Conservation (phyloP, 2,888 invertebrate species). For the Lasioglossum figueresi region DNA sequence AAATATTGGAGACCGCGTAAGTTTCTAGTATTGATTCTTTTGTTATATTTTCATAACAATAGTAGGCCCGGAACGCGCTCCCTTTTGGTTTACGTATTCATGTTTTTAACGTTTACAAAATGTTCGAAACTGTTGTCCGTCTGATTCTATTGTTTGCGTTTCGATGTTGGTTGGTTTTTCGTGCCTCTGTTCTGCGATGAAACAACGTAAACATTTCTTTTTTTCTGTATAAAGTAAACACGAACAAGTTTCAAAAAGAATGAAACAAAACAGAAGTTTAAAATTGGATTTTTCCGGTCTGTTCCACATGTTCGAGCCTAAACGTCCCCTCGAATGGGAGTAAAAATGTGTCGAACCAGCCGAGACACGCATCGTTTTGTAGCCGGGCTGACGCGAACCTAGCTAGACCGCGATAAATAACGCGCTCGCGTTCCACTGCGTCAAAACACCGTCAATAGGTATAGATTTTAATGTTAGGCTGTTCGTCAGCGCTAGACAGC, state of each 20-base stretch:
- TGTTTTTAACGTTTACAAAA: background rate
- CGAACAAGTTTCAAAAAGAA: background rate
- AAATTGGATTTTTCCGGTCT: background rate
- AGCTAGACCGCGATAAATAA: constrained; percentile 19
- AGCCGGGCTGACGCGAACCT: background rate
- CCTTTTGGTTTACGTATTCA: background rate
- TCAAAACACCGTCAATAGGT: constrained; percentile 27
- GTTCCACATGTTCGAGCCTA: background rate
- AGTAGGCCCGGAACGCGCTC: background rate
- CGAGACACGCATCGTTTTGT: background rate
- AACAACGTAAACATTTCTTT: background rate
- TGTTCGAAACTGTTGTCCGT: background rate
- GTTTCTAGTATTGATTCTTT: background rate
- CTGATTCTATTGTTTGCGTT: background rate
- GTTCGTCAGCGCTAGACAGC: constrained; percentile 30
- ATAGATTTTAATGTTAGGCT: constrained; percentile 36
- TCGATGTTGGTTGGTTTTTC: background rate
- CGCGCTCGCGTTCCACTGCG: background rate
- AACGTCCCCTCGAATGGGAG: background rate
- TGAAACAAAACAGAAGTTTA: background rate
- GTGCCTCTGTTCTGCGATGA: background rate
- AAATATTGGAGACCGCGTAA: background rate
- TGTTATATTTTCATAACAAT: background rate
- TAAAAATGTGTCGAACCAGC: constrained; percentile 11
- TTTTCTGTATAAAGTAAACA: background rate